phyloP scores from a whole-genome alignment of 35 echinoderm and acorn worm genomes.

The Apostichopus parvimensis region DNA sequence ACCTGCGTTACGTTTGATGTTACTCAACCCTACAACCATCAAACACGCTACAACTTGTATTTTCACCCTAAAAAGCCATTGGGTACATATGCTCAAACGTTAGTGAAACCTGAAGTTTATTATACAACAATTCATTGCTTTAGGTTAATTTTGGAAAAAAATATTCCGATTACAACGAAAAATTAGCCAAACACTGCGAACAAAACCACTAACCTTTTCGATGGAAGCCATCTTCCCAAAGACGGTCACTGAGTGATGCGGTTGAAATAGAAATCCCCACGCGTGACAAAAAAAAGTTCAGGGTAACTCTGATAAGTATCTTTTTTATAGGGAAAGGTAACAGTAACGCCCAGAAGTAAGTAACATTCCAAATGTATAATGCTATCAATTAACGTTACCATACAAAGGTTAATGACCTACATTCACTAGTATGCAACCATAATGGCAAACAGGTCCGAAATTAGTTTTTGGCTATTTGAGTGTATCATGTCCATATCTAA shows the following conservation, averaged over 20 bases:
- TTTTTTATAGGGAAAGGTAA: background rate
- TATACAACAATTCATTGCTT: slow-evolving; percentile 20
- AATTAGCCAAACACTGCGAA: slow-evolving; percentile 1
- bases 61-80: background rate
- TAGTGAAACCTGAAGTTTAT: background rate
- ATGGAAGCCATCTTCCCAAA: slow-evolving; percentile 45
- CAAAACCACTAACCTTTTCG: slow-evolving; percentile 32
- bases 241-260: slow-evolving; percentile 27
- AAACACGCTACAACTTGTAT: slow-evolving; percentile 14
- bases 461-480: background rate
- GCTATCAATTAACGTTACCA: background rate
- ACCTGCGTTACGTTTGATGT: background rate
- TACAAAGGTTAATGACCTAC: slow-evolving; percentile 29
- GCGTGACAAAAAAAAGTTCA: slow-evolving; percentile 22
- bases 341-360: background rate
- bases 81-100: background rate
- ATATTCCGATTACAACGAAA: background rate
- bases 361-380: background rate
- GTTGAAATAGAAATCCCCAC: slow-evolving; percentile 14
- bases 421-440: background rate
- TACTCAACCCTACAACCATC: slow-evolving; percentile 16
- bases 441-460: background rate
- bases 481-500: too few species aligned
- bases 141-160: background rate
- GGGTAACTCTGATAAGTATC: background rate